These are phyloP conservation scores for Lycocerus yunnanus DNA, from an alignment of 2,888 invertebrate genomes.

Conservation along the genomic window DNA sequence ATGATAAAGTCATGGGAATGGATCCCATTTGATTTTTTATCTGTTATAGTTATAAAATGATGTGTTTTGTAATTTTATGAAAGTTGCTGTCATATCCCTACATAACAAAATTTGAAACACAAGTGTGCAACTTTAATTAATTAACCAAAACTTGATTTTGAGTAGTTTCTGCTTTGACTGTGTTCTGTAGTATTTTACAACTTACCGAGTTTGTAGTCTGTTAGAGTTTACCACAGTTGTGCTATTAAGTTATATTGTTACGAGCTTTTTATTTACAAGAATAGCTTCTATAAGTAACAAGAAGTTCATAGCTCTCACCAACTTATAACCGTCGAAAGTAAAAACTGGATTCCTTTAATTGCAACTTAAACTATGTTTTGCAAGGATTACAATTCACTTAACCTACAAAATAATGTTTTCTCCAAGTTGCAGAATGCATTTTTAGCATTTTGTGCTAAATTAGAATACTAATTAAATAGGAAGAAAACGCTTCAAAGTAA, in stretches of 20 bases:
- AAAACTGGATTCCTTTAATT: neutral
- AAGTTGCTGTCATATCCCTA: conserved; percentile 8
- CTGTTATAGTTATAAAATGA: neutral
- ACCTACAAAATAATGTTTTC: neutral
- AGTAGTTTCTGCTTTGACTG: conserved; percentile 32
- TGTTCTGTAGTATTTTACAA: conserved; percentile 30
- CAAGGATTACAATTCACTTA: neutral
- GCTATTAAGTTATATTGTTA: conserved; percentile 32
- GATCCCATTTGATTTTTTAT: no score
- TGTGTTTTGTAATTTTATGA: neutral
- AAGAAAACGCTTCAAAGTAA: neutral
- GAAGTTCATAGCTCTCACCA: neutral
- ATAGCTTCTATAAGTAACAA: conserved; percentile 3
- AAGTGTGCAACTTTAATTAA: conserved; percentile 26
- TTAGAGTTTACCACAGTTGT: conserved; percentile 30
- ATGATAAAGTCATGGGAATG: no score
- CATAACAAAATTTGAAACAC: conserved; percentile 21
- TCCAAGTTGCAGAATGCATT: neutral
- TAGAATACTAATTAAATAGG: neutral
- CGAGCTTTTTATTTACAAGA: conserved; percentile 29
- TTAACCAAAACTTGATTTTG: conserved; percentile 32
- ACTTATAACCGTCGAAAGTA: neutral
- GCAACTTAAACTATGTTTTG: neutral
- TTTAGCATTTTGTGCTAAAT: neutral
- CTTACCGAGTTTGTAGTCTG: conserved; percentile 29